Evolutionary conservation across 2,888 invertebrate species (phyloP).

Genomic region (Drosophila barbarae): DNA sequence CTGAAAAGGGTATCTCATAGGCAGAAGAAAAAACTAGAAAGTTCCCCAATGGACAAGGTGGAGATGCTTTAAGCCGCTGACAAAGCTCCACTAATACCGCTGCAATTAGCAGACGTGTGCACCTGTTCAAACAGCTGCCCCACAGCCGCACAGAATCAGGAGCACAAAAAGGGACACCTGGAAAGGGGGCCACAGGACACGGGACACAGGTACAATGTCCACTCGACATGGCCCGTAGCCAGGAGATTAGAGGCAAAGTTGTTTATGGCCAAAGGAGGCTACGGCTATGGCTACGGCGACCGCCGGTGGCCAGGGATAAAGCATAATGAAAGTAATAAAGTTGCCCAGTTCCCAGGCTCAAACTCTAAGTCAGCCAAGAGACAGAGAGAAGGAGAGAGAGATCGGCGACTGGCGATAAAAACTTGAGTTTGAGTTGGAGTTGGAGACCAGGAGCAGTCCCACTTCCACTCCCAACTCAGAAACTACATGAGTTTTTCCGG

Average conservation of each 20-base stretch:
- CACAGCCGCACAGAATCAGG: slow-evolving; percentile 4
- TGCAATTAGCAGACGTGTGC: slow-evolving; percentile 68
- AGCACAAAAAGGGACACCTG: not conserved
- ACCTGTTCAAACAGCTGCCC: slow-evolving; percentile 55
- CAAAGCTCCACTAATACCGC: slow-evolving; percentile 71
- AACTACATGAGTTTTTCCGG: slow-evolving; percentile 48
- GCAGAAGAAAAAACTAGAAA: not conserved
- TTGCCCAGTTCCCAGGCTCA: slow-evolving; percentile 42
- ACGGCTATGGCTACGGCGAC: slow-evolving; percentile 11
- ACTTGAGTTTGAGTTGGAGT: slow-evolving; percentile 42
- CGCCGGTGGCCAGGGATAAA: slow-evolving; percentile 45
- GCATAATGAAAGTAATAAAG: slow-evolving; percentile 75
- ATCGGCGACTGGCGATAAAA: slow-evolving; percentile 61
- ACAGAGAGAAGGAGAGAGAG: not conserved
- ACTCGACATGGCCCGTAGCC: slow-evolving; percentile 47
- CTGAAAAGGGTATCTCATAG: not conserved
- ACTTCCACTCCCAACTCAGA: not conserved
- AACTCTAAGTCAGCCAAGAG: slow-evolving; percentile 1
- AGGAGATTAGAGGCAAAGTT: slow-evolving; percentile 67
- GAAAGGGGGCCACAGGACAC: not conserved
- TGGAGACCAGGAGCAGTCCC: not conserved
- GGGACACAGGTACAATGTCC: slow-evolving; percentile 22
- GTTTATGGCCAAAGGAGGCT: slow-evolving; percentile 59
- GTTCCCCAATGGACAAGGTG: not conserved
- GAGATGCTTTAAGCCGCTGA: slow-evolving; percentile 63